A percentile compares a stretch with the other conserved stretches of the same genome.
Evolutionary conservation across 2,797 vertebrate species (phyloP).

Genomic region (Spondyliosoma cantharus): DNA sequence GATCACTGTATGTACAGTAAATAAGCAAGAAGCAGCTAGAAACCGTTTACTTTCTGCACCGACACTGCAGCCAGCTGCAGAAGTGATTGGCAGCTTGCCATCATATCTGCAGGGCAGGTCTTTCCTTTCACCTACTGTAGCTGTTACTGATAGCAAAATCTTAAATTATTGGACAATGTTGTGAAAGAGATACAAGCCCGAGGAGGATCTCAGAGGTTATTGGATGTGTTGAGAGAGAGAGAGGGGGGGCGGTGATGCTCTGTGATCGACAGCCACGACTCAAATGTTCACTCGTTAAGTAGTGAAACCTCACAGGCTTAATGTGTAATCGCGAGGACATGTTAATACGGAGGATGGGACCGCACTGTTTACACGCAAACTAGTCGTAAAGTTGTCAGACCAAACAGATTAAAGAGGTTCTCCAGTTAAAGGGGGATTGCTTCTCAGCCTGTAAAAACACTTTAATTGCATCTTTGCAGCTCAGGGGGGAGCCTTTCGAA

Average conservation of each 20-base stretch:
- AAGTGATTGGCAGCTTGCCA: conserved; percentile 10
- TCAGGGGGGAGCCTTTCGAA: not conserved
- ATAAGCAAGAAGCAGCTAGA: not conserved
- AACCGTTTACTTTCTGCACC: not conserved
- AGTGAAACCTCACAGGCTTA: not conserved
- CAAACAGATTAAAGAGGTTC: not conserved
- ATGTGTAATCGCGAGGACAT: not conserved
- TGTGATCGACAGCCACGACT: not conserved
- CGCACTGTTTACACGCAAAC: not conserved
- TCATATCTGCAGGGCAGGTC: not conserved
- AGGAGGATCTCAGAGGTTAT: not conserved
- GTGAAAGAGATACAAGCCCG: not conserved
- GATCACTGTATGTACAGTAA: not conserved
- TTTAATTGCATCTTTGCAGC: not conserved
- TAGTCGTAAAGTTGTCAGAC: not conserved
- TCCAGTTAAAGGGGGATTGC: not conserved
- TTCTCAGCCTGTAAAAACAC: not conserved
- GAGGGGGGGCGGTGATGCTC: not conserved
- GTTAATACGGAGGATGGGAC: not conserved
- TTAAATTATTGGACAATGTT: not conserved
- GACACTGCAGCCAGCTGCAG: not conserved
- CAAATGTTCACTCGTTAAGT: not conserved
- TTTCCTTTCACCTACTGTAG: not conserved
- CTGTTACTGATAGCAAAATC: conserved; percentile 4
- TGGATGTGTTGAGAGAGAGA: not conserved